Base-by-base conservation (phyloP, 1,140 invertebrate genomes). In the Sitodiplosis mosellana region DNA sequence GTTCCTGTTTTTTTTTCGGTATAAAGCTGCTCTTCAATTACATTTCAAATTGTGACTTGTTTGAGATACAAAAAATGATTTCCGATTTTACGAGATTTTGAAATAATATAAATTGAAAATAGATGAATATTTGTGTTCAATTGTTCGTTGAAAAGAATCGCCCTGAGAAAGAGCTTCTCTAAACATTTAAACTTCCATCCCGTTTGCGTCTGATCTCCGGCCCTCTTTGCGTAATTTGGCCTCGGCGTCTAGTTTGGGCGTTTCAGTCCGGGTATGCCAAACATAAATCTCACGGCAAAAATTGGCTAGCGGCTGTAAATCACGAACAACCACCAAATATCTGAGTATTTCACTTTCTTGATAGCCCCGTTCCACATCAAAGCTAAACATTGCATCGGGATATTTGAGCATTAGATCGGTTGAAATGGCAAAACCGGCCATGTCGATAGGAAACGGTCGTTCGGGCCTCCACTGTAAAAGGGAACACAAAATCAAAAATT, bases 401-500 rank as follows among this genome's bases (percentile, higher is more conserved):
- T 83, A 74, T 2, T 79, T 69, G 2, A 87, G 64, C 18, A 98
- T 71, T 11, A 93, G 65, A 17, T 79, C 72, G 2, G 94, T 61
- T 65, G 91, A 93, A 12, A 99, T 81, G 14, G 89, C 92, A 69
- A 99, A 99, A 1, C 90, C 93, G 2, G 94, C 94, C 95, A 99
- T 99, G 58, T 99, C 96, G 21, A 94, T 80, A 4, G 94, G 90
- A 71, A 97, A 99, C 1, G 82, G 80, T 53, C 94, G 69, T 49
- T 90, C 78, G 0, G 88, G 82, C 54, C 84, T 82, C 87, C 87
- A 96, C 2, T 27, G 10, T 3, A 27, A n/a, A n/a, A n/a, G n/a
- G n/a, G n/a, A n/a, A n/a, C n/a, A 27, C 27, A 27, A 27, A 27
- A 27, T 5, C 27, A 10, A 73, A 75, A 12, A 15, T 44, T 22